Evolutionary conservation across 2,888 invertebrate species (phyloP).

Genomic region (Cenopis cana): DNA sequence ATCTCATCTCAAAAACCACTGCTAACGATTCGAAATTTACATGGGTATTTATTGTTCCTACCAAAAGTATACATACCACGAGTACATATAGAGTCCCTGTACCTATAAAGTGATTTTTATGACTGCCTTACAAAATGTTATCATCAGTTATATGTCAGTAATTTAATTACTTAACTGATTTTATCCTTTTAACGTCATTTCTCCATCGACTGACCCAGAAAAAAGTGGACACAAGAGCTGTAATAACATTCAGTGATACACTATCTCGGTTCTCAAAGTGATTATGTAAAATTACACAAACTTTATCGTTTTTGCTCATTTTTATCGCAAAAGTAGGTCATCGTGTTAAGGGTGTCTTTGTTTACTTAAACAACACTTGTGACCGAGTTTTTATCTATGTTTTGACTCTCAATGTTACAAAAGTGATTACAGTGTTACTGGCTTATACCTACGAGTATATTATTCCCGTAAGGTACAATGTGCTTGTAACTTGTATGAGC

Average conservation of each 20-base stretch:
- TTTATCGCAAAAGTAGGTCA: slow-evolving; percentile 51
- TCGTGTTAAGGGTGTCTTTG: slow-evolving; percentile 53
- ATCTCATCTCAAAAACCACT: no score
- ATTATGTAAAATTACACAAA: slow-evolving; percentile 45
- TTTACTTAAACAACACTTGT: slow-evolving; percentile 44
- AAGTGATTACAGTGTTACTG: neutral
- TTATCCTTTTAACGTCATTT: slow-evolving; percentile 2
- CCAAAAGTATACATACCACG: no score
- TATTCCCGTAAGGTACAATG: neutral
- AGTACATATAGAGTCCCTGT: no score
- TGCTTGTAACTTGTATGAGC: neutral
- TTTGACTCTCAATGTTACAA: slow-evolving; percentile 37
- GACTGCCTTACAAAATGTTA: slow-evolving; percentile 4
- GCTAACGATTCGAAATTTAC: no score
- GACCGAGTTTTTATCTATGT: slow-evolving; percentile 51
- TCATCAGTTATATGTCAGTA: neutral
- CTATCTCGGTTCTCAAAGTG: slow-evolving; percentile 3
- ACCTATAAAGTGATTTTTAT: neutral
- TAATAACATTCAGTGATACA: slow-evolving; percentile 21
- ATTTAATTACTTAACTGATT: neutral
- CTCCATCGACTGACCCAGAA: slow-evolving; percentile 13
- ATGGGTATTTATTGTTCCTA: no score
- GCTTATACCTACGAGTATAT: neutral
- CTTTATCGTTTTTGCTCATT: slow-evolving; percentile 46
- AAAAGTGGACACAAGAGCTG: slow-evolving; percentile 12